Base-by-base conservation (phyloP, 1,140 invertebrate genomes). In the Oedothorax gibbosus region DNA sequence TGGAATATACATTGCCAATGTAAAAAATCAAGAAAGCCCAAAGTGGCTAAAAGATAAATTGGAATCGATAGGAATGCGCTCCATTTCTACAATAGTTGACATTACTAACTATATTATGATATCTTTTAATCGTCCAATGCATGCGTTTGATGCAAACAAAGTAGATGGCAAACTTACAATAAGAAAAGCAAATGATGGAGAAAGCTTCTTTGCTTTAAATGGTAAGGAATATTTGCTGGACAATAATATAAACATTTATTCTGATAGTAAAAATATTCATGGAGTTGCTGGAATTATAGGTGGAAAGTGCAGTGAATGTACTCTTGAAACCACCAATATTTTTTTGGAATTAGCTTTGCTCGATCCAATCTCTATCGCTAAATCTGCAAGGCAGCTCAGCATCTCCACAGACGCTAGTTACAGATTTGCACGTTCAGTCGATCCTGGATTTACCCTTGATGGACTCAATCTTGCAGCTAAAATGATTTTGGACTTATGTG, bases 151-250 rank as follows among this genome's bases (percentile, higher is more conserved):
- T n/a, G n/a, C n/a, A n/a, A n/a, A n/a, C n/a, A n/a, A n/a, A n/a
- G n/a, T n/a, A n/a, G n/a, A n/a, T n/a, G n/a, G n/a, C n/a, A n/a
- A n/a, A n/a, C n/a, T n/a, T n/a, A n/a, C n/a, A n/a, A n/a, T n/a
- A n/a, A n/a, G n/a, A n/a, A n/a, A n/a, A n/a, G n/a, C n/a, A n/a
- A n/a, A n/a, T n/a, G n/a, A n/a, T n/a, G 56, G 56, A 60, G 56
- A 60, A 60, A 60, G n/a, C 11, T 60, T 60, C n/a, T 11, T n/a
- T 60, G 56, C 11, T 60, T 60, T 60, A 4, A 60, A 60, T 4
- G 56, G 56, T 60, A 60, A 60, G n/a, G 56, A 60, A 60, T 60
- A 60, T n/a, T 60, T 60, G n/a, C n/a, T 60, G n/a, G n/a, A 60
- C 56, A 60, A 60, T 12, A n/a, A 60, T n/a, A 60, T 60, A 60